These are phyloP conservation scores for Fregetta grallaria DNA, from an alignment of 2,113 vertebrate species.

Conservation along the genomic window DNA sequence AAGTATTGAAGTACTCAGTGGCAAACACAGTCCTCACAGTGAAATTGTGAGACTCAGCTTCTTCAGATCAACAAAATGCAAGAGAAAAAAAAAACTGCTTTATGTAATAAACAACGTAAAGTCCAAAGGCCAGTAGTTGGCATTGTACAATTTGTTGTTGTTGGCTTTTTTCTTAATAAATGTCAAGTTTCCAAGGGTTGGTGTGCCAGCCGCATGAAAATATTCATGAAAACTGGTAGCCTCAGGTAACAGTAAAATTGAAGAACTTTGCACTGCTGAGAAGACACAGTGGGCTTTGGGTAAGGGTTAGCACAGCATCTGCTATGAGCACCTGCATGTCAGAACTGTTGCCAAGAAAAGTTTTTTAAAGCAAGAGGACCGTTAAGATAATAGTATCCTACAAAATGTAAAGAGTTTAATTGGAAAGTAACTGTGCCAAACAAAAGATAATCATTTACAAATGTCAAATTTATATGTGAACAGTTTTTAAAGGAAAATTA, in stretches of 20 bases:
- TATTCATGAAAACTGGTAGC: background rate
- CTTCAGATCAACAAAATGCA: background rate
- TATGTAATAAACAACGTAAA: background rate
- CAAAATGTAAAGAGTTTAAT: background rate
- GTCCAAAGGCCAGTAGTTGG: background rate
- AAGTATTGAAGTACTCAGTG: background rate
- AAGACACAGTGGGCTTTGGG: background rate
- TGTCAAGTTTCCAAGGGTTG: background rate
- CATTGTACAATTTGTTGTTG: background rate
- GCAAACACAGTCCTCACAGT: background rate
- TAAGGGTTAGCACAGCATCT: conserved; percentile 8
- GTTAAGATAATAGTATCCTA: background rate
- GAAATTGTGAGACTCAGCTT: background rate
- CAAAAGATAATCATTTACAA: background rate
- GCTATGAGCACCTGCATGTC: background rate
- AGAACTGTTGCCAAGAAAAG: background rate
- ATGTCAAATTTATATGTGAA: background rate
- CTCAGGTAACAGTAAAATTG: background rate
- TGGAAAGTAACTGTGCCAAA: background rate
- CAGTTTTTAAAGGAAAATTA: background rate
- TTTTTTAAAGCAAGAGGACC: background rate
- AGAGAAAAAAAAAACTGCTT: background rate
- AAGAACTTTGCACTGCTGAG: background rate
- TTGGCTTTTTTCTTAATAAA: background rate
- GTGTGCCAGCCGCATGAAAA: background rate